Evolutionary conservation across 1,140 invertebrate genomes (phyloP).

Genomic region (Calosoma granatense): DNA sequence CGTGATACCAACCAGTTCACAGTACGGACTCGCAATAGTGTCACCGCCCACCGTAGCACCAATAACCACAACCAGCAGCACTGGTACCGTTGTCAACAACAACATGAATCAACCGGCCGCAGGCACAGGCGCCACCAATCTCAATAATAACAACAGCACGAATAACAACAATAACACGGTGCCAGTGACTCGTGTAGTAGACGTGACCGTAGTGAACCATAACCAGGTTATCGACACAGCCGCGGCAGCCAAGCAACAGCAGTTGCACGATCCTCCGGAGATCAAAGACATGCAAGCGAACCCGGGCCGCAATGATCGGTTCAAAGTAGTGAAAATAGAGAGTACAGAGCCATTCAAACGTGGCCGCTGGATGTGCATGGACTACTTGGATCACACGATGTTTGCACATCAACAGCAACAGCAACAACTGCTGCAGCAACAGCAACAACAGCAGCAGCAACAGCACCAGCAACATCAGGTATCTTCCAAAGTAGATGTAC

Average conservation of each 20-base stretch:
- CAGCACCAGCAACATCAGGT: conserved; percentile 15
- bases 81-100: conserved; percentile 40
- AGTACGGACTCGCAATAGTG: conserved; percentile 72
- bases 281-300: neutral
- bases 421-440: neutral
- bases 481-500: too few relatives aligned
- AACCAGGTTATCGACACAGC: neutral
- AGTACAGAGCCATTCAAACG: conserved; percentile 87
- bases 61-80: conserved; percentile 34
- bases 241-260: neutral
- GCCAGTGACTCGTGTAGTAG: conserved; percentile 28
- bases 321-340: conserved; percentile 94
- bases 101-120: conserved; percentile 47
- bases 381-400: conserved; percentile 79
- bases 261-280: neutral
- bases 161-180: conserved; percentile 42
- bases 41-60: conserved; percentile 42
- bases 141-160: conserved; percentile 44
- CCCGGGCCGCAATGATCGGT: conserved; percentile 45
- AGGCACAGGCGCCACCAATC: conserved; percentile 47
- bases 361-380: conserved; percentile 91
- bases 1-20: conserved; percentile 72
- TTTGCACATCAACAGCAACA: conserved; percentile 31
- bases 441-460: neutral
- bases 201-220: neutral